Conservation (phyloP, 2,888 invertebrate species). For the Spialia ferax region DNA sequence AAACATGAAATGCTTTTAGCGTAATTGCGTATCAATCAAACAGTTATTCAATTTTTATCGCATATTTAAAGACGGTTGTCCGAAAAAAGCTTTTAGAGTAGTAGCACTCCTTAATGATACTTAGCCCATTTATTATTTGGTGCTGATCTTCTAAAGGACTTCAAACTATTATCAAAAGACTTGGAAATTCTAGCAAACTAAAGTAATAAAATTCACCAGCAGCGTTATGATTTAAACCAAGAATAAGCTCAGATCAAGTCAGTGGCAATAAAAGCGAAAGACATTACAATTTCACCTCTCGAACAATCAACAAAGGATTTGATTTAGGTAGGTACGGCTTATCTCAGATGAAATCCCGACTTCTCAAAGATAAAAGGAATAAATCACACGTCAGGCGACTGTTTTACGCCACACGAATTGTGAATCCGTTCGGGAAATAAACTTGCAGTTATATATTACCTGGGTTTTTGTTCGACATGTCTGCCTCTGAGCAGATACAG, state of each 20-base stretch:
- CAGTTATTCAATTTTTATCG: neutral
- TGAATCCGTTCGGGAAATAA: conserved; percentile 58
- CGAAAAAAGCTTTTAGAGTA: neutral
- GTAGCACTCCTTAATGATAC: neutral
- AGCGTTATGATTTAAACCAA: neutral
- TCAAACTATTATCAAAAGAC: neutral
- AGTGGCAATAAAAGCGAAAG: conserved; percentile 25
- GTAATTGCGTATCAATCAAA: neutral
- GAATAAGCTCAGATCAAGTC: conserved; percentile 7
- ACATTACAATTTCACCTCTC: conserved; percentile 36
- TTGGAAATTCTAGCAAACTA: neutral
- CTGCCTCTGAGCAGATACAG: conserved; percentile 16
- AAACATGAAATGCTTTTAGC: neutral
- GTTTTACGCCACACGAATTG: conserved; percentile 70
- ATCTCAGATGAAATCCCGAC: conserved; percentile 73
- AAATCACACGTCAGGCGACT: conserved; percentile 78
- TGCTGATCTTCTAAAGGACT: neutral
- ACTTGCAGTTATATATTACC: conserved; percentile 54
- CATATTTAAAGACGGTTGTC: neutral
- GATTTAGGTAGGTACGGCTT: conserved; percentile 72
- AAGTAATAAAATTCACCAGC: neutral
- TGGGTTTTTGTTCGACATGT: conserved; percentile 39
- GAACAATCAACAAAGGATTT: conserved; percentile 57
- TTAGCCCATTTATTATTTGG: neutral
- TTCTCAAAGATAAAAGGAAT: conserved; percentile 77